Conservation (phyloP, 2,113 vertebrate species). For the human (Homo sapiens) region DNA sequence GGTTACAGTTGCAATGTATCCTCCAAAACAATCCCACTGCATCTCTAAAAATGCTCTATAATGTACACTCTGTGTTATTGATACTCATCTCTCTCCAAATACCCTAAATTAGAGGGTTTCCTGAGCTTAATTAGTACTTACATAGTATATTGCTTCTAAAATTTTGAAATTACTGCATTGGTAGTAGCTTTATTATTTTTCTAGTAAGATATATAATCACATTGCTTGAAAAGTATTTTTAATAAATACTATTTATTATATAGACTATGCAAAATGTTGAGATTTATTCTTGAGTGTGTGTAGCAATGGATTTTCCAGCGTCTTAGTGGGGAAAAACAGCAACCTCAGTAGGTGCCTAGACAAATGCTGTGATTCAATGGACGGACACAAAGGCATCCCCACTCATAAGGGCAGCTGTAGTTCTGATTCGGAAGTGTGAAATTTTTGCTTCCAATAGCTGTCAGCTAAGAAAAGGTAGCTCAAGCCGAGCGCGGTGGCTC, state of each 20-base stretch:
- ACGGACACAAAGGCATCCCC: not conserved
- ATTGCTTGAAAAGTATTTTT: constrained; percentile 40
- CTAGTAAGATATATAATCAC: not conserved
- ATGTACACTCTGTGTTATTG: constrained; percentile 27
- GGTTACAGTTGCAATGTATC: not conserved
- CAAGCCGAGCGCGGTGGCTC: too few relatives aligned
- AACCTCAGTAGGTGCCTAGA: not conserved
- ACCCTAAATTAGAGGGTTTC: constrained; percentile 47
- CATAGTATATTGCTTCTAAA: constrained; percentile 41
- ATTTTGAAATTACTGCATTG: constrained; percentile 38
- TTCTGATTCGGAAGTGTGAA: constrained; percentile 15
- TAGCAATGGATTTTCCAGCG: not conserved
- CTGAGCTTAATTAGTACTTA: constrained; percentile 49
- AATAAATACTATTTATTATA: constrained; percentile 19
- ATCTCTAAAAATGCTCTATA: not conserved
- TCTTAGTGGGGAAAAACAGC: not conserved
- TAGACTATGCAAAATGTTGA: constrained; percentile 27
- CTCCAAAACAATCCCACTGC: not conserved
- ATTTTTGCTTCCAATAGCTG: not conserved
- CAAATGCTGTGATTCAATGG: not conserved
- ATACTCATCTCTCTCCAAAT: constrained; percentile 45
- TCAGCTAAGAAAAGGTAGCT: constrained; percentile 22
- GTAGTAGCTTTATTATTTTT: constrained; percentile 55
- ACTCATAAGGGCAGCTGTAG: not conserved
- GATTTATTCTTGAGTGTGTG: not conserved